These are phyloP conservation scores for Pampus argenteus DNA, from an alignment of 2,797 vertebrate genomes.

Conservation along the genomic window DNA sequence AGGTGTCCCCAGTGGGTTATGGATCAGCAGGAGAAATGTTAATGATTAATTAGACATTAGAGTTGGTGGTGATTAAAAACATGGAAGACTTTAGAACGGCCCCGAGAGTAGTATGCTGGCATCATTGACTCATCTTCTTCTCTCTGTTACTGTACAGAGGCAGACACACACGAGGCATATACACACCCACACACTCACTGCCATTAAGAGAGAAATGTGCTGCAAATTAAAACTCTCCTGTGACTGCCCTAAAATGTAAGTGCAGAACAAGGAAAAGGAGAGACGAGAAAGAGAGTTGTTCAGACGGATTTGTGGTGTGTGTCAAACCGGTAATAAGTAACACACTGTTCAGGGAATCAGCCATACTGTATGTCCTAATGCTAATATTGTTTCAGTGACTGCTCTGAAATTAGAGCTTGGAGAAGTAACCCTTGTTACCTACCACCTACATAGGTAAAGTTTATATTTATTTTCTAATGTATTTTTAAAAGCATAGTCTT, in stretches of 20 bases:
- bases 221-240: slow-evolving; percentile 79
- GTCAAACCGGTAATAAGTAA: slow-evolving; percentile 27
- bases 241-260: slow-evolving; percentile 74
- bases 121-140: slow-evolving; percentile 71
- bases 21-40: slow-evolving; percentile 85
- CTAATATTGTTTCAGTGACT: not conserved
- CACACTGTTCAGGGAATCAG: slow-evolving; percentile 7
- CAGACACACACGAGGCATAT: slow-evolving; percentile 34
- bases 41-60: slow-evolving; percentile 88
- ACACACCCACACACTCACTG: slow-evolving; percentile 59
- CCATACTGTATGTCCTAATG: not conserved
- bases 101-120: slow-evolving; percentile 70
- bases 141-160: slow-evolving; percentile 56
- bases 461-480: not conserved
- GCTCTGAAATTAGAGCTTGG: slow-evolving; percentile 3
- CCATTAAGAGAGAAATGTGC: slow-evolving; percentile 78
- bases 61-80: slow-evolving; percentile 86
- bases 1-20: slow-evolving; percentile 75
- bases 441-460: not conserved
- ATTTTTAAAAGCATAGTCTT: not conserved
- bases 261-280: slow-evolving; percentile 55
- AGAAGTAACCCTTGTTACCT: not conserved
- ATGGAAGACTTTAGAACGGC: slow-evolving; percentile 77
- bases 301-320: slow-evolving; percentile 34
- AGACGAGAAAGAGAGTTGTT: slow-evolving; percentile 31